Percentiles rank a stretch among this genome's conserved stretches.
phyloP scores from a whole-genome alignment of 1,140 invertebrate genomes.

The Ladona fulva region DNA sequence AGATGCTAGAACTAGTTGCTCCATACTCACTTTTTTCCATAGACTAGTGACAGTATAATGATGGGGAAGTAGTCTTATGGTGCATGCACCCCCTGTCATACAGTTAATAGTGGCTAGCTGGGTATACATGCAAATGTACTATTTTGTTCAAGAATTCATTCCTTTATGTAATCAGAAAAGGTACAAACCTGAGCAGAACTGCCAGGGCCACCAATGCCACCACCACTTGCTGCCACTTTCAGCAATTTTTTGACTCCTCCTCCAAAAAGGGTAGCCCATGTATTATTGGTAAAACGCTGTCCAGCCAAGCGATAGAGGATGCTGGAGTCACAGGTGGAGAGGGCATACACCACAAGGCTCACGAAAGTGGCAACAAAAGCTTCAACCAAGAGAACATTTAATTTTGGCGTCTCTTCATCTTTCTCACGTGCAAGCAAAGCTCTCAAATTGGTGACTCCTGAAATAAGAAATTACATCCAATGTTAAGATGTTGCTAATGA shows the following conservation, averaged over 20 bases:
- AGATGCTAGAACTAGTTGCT: no score
- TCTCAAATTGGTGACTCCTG: slow-evolving; percentile 80
- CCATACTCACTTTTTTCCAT: no score
- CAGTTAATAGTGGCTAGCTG: no score
- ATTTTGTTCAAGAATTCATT: no score
- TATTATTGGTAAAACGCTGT: slow-evolving; percentile 66
- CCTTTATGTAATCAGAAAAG: not conserved
- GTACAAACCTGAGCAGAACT: slow-evolving; percentile 37
- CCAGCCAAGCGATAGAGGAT: slow-evolving; percentile 82
- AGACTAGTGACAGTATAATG: no score
- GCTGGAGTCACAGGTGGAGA: slow-evolving; percentile 90
- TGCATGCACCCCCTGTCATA: no score
- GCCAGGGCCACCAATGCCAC: not conserved
- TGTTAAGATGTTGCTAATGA: no score
- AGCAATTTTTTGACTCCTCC: slow-evolving; percentile 88
- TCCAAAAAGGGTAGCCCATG: slow-evolving; percentile 86
- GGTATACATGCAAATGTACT: no score
- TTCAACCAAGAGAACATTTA: slow-evolving; percentile 87
- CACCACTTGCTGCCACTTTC: slow-evolving; percentile 50
- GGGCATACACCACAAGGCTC: slow-evolving; percentile 83
- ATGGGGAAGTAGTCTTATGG: no score
- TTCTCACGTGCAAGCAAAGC: slow-evolving; percentile 84
- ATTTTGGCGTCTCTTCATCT: slow-evolving; percentile 89
- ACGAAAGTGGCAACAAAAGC: slow-evolving; percentile 87
- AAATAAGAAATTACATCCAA: not conserved